Base-by-base conservation (phyloP, 2,888 invertebrate genomes). In the Notodonta ziczac region DNA sequence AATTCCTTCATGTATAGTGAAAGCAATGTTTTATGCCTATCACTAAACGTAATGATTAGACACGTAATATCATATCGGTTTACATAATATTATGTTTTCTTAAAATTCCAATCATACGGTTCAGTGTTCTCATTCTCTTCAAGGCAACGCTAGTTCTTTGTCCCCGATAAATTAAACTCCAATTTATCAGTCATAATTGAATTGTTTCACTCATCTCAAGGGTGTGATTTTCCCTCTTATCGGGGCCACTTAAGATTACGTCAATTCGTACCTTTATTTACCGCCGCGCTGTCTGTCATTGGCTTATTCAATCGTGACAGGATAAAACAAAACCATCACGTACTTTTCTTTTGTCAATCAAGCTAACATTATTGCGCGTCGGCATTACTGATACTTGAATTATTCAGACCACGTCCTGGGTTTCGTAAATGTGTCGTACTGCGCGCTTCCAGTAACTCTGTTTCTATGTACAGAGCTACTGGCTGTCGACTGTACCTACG, bases 321-420 rank as follows among this genome's bases (percentile, higher is more conserved):
- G 9, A 52, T 52, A 64, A 66, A 67, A 65, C 66, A 72, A 66
- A 67, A 67, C 68, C 44, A 62, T 70, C 67, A 75, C 75, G 74
- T 73, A 67, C 61, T 58, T 63, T 65, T 63, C 58, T 70, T 73
- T 74, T 59, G 65, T 66, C 71, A 65, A 74, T 74, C 69, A 70
- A 66, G 56, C 68, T 69, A 66, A 62, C 58, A 65, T 66, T 72
- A 70, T 56, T 69, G 60, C 58, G 62, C 52, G 57, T 61, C 57
- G 55, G 56, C 56, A 67, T 60, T 63, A 65, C 56, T 48, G 54
- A 66, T 57, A 64, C 48, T 57, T 66, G 65, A 59, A 71, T 67
- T 62, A 73, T 73, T 65, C 67, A 67, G 56, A 61, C 24, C 66
- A 60, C 65, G 70, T 70, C 50, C 53, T 56, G 44, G n/a, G 54